Conservation (phyloP, 2,113 vertebrate species). For the Aleadryas rufinucha region DNA sequence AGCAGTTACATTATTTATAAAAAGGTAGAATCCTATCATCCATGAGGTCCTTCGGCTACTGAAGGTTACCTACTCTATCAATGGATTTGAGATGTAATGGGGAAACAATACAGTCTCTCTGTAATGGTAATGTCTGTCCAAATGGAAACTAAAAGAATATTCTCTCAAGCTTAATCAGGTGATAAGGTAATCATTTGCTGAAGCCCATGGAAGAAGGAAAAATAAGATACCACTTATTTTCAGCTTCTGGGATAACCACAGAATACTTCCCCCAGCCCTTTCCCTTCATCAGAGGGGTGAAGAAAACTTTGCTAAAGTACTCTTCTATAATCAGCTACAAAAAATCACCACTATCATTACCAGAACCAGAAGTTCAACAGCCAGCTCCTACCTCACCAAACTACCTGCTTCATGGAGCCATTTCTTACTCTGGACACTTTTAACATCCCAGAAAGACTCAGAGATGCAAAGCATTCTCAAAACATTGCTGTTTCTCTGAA, state of each 20-base stretch:
- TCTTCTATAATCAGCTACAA: not conserved
- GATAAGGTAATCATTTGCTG: not conserved
- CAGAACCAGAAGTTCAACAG: not conserved
- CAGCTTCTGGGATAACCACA: not conserved
- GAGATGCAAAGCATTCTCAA: not conserved
- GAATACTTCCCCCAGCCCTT: not conserved
- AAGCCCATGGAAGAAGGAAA: not conserved
- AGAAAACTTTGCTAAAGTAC: not conserved
- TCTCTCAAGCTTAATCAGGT: not conserved
- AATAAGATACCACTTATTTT: not conserved
- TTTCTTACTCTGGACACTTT: not conserved
- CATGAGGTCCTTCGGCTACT: not conserved
- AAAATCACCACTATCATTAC: not conserved
- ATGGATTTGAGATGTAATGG: not conserved
- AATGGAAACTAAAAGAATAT: not conserved
- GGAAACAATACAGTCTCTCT: not conserved
- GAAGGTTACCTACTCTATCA: not conserved
- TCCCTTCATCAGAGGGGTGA: not conserved
- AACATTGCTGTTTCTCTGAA: not conserved
- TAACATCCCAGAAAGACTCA: not conserved
- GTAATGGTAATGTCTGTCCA: not conserved
- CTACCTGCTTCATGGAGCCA: rapidly evolving
- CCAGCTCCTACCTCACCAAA: not conserved
- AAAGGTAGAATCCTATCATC: not conserved
- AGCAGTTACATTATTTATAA: not conserved